Evolutionary conservation across 2,797 vertebrate species (phyloP).

Genomic region (Chloroceryle inda): DNA sequence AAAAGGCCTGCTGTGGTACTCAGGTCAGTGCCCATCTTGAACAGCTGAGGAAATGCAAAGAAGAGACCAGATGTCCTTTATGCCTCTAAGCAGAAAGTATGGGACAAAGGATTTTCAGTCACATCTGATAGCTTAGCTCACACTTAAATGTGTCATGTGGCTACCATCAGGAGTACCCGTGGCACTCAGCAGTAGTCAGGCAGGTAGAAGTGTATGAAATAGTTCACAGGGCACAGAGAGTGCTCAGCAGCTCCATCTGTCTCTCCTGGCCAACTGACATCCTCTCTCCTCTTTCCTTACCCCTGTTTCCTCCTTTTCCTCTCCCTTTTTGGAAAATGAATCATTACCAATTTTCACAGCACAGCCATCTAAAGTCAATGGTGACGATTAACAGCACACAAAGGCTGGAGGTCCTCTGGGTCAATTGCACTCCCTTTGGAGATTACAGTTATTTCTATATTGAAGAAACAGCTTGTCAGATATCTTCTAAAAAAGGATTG

Average conservation of each 20-base stretch:
- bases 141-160: background rate
- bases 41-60: background rate
- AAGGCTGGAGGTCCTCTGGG: background rate
- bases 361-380: background rate
- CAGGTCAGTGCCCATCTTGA: background rate
- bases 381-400: background rate
- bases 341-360: background rate
- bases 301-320: background rate
- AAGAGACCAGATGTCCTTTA: background rate
- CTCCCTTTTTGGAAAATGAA: background rate
- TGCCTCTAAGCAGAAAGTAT: background rate
- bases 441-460: background rate
- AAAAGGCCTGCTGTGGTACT: background rate
- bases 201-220: background rate
- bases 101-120: background rate
- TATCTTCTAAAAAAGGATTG: background rate
- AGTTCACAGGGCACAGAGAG: background rate
- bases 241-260: background rate
- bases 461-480: background rate
- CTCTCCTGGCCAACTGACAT: background rate
- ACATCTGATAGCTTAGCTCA: background rate
- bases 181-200: background rate
- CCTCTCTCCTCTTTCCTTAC: background rate
- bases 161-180: background rate
- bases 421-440: background rate